Base-by-base conservation (phyloP, 1,140 invertebrate species). In the Galleria mellonella region DNA sequence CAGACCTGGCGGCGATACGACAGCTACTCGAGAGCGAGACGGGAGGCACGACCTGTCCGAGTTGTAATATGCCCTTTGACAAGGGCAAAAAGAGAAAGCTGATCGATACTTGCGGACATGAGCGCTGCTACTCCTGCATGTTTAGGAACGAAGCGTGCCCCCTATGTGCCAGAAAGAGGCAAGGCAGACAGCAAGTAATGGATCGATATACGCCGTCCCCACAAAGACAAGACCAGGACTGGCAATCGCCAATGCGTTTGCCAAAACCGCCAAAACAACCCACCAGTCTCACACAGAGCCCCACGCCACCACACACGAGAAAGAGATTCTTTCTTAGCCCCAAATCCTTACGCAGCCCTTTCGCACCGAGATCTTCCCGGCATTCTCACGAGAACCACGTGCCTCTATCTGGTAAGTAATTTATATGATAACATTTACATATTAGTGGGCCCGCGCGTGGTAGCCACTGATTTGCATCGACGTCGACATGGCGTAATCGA, bases 71-170 rank as follows among this genome's bases (percentile, higher is more conserved):
- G 91, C 95, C 95, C 52, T 97, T 97, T 88, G 96, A 97, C 86
- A 96, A 96, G 85, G 95, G 96, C 82, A 97, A 97, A 86, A 96
- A 97, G 87, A 90, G 96, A 76, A 94, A 94, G 72, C 88, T 98
- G 61, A 96, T 97, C 74, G 96, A 97, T 87, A 92, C 94, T 41
- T 98, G 96, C 85, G 96, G 96, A 51, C 96, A 97, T 89, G 95
- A 97, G 73, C 88, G 95, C 33, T 97, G 96, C 87, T 97, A 97
- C 88, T 93, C 94, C 51, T 98, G 96, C 84, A 93, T 97, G 89
- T 96, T 97, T 87, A 92, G 92, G 62, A 95, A 93, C 86, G 95
- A 97, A 81, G 89, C 91, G 15, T 97, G 96, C 81, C 95, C 95
- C n/a, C 89, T 97, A 14, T 98, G 96, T 75, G 88, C 88, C 30